Percentiles rank a stretch among this genome's conserved stretches.
Evolutionary conservation across 30 jellyfish, hydroid and myxozoan species (phyloP).

Genomic region (Pseudorhiza aurosa): DNA sequence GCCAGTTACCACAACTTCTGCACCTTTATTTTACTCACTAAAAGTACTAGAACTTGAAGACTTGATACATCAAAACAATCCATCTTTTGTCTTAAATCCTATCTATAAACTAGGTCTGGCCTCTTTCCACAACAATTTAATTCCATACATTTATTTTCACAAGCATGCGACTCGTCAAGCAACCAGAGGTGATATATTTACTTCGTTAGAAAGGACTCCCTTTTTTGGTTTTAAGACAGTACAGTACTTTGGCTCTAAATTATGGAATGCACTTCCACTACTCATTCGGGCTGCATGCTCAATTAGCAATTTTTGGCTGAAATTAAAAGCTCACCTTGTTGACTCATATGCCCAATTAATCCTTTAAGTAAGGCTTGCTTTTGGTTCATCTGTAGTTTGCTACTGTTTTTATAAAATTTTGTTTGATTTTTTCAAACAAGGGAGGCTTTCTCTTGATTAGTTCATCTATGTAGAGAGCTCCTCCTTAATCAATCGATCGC

Average conservation of each 20-base stretch:
- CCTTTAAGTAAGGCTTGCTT: neutral
- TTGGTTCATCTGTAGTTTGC: neutral
- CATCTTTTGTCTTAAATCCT: slow-evolving; percentile 15
- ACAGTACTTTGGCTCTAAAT: slow-evolving; percentile 2
- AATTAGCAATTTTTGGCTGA: slow-evolving; percentile 9
- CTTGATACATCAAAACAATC: neutral
- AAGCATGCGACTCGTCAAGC: slow-evolving; percentile 47
- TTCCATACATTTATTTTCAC: slow-evolving; percentile 15
- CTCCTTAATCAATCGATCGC: too few species aligned
- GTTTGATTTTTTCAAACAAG: too few species aligned
- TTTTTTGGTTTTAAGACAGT: slow-evolving; percentile 23
- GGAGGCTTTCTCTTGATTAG: neutral
- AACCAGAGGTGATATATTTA: slow-evolving; percentile 41
- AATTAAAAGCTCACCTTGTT: neutral
- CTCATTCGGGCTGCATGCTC: slow-evolving; percentile 16
- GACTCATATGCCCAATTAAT: slow-evolving; percentile 1
- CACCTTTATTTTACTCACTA: neutral
- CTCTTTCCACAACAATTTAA: slow-evolving; percentile 24
- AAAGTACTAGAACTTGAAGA: neutral
- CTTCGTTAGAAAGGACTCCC: slow-evolving; percentile 13
- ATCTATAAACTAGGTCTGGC: slow-evolving; percentile 17
- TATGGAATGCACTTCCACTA: slow-evolving; percentile 38
- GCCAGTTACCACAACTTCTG: neutral
- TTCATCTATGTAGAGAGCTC: too few species aligned
- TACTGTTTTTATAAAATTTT: neutral